Evolutionary conservation across 2,797 vertebrate species (phyloP), one percentile per base, ranked within the genome.

Genomic region (Anguilla marmorata): DNA sequence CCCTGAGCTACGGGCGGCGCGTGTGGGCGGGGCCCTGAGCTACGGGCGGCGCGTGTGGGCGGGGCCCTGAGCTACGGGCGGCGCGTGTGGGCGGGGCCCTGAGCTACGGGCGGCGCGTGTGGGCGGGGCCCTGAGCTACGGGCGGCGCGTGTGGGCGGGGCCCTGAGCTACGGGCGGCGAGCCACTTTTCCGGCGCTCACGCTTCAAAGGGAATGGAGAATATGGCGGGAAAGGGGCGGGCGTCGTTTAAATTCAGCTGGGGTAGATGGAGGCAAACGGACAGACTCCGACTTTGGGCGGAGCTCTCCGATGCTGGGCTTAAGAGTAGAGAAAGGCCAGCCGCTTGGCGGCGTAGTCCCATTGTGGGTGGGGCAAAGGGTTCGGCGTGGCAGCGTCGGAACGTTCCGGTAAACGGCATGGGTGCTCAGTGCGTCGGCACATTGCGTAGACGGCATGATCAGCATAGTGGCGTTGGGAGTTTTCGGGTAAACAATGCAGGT

Each of bases 191-290:
- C 85, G 80, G 48, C 74, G 41, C 72, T n/a, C 21, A 3, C 33
- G 50, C 89, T 91, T 93, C 90, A 93, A 91, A 94, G 89, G 60
- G 91, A 92, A 90, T 91, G 79, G 89, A 86, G 92, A 93, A 89
- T 24, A 91, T 86, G 90, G 89, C 80, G 56, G 66, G 91, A 91
- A 89, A 88, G 87, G 24, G 89, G 91, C 86, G 72, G 86, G 85
- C 60, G 90, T 85, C 45, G 92, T 93, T 94, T 91, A 92, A 91
- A 93, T 93, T 92, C 91, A 92, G 89, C 88, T 60, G 27, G 88
- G 90, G 91, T 91, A 91, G 79, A 85, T 88, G 91, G 87, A 87
- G 88, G 87, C 89, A 91, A 88, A 90, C 88, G 84, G 27, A 87
- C 11, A 82, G 88, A 88, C 85, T 91, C 88, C 91, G 27, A 86